phyloP scores from a whole-genome alignment of 1,140 invertebrate species.

The Cheumatopsyche charites region DNA sequence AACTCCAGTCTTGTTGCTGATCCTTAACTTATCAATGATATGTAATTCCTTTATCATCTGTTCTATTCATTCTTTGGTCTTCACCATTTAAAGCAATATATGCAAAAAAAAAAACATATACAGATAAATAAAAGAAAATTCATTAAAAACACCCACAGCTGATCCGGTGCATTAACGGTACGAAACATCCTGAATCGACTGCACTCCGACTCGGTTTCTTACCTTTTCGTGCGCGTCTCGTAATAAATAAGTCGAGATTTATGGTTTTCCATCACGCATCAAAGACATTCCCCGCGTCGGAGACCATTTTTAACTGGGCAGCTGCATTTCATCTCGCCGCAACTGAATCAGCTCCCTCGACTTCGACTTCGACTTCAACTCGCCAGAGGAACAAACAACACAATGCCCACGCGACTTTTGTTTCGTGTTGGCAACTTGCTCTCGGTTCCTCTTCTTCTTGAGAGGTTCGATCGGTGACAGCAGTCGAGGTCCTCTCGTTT shows the following conservation, averaged over 20 bases:
- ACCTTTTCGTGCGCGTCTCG: background rate
- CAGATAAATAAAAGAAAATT: too few relatives aligned
- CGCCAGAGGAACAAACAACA: too few relatives aligned
- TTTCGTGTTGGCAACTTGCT: background rate
- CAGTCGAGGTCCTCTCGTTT: slow-evolving; percentile 11
- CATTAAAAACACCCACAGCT: too few relatives aligned
- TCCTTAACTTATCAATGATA: too few relatives aligned
- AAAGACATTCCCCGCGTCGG: slow-evolving; percentile 24
- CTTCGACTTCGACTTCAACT: too few relatives aligned
- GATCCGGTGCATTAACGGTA: too few relatives aligned
- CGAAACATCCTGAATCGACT: background rate
- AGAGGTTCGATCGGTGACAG: background rate
- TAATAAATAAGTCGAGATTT: slow-evolving; percentile 43
- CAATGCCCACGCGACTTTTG: background rate
- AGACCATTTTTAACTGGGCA: slow-evolving; percentile 27
- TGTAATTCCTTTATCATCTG: too few relatives aligned
- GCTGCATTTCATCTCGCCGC: slow-evolving; percentile 25
- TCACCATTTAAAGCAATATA: too few relatives aligned
- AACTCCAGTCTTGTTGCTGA: too few relatives aligned
- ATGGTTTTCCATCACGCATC: slow-evolving; percentile 33
- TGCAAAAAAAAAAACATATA: too few relatives aligned
- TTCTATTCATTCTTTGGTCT: too few relatives aligned
- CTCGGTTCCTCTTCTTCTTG: background rate
- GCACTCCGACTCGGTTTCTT: background rate
- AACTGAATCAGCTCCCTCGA: background rate